Percentiles rank a stretch among this genome's conserved stretches.
These are phyloP conservation scores for Zelleria hepariella DNA, from an alignment of 2,888 invertebrate genomes.

Conservation along the genomic window DNA sequence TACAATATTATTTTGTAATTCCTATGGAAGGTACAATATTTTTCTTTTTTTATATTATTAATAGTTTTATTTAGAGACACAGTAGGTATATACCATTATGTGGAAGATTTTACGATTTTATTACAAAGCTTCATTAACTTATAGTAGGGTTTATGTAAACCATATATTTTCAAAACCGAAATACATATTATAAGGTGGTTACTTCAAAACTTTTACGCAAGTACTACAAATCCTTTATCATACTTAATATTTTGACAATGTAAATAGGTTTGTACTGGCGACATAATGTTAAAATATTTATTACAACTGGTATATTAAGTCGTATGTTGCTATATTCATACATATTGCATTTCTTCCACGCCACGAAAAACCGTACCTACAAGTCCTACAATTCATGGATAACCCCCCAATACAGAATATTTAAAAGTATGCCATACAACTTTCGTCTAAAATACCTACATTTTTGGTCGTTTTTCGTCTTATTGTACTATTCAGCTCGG, in stretches of 20 bases:
- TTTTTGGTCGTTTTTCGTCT: conserved; percentile 53
- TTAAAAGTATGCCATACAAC: not conserved
- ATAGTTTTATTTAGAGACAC: not conserved
- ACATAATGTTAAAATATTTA: not conserved
- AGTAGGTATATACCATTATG: not conserved
- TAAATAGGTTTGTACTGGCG: not conserved
- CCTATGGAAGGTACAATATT: conserved; percentile 26
- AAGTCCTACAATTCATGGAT: not conserved
- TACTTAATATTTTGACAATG: not conserved
- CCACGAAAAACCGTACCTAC: not conserved
- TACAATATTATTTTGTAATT: conserved; percentile 24
- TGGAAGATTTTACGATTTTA: not conserved
- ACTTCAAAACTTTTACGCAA: too few relatives aligned
- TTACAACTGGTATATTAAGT: not conserved
- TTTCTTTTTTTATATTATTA: not conserved
- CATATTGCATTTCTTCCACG: not conserved
- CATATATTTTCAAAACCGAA: too few relatives aligned
- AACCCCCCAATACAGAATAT: not conserved
- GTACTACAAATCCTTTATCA: not conserved
- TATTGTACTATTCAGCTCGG: conserved; percentile 55
- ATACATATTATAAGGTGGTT: too few relatives aligned
- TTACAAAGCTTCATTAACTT: not conserved
- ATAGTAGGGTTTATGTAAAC: not conserved
- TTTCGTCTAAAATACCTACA: not conserved
- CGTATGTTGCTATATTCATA: not conserved